Base-by-base conservation (phyloP, 2,113 vertebrate species). In the Mobula hypostoma region DNA sequence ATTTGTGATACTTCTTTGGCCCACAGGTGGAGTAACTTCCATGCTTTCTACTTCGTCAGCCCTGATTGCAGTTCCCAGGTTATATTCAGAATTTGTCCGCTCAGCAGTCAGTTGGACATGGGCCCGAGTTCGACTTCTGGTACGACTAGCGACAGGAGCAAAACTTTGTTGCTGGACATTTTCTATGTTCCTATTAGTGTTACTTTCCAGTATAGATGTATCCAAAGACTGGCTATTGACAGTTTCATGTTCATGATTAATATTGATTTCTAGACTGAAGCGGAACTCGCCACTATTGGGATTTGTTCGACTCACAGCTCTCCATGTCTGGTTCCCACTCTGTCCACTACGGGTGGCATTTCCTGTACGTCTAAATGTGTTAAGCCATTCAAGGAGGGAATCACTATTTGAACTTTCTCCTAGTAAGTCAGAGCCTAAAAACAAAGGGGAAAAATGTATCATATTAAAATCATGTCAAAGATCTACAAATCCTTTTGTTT, bases 301-400 rank as follows among this genome's bases (percentile, higher is more conserved):
- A 95, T 99, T 99, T 82, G 98, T 98, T 95, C 98, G 98, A 95
- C 98, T 99, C 96, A 99, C 98, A 0, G 98, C 98, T 80, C 98
- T 98, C 98, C 98, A 99, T 14, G 98, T 99, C 95, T 99, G 98
- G 96, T 99, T 99, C 94, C 98, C 98, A 66, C 97, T 99, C 95
- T 99, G 98, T 19, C 98, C 98, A 0, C 98, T 99, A 94, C 97
- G 98, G 77, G 98, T 98, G 48, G 98, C 97, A 14, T 99, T 99
- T 94, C 98, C 98, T 0, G 98, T 98, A 94, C 97, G 98, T 94
- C 97, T 97, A 95, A 99, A 99, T 0, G 97, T 97, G 95, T 99
- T 98, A 93, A 99, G 95, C 98, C 98, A 99, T 95, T 98, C 98
- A 74, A 99, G 96, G 95, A 99, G 96, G 27, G 98, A 98, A 95